phyloP scores from a whole-genome alignment of 1,140 invertebrate species.

The Venustaconcha ellipsiformis region DNA sequence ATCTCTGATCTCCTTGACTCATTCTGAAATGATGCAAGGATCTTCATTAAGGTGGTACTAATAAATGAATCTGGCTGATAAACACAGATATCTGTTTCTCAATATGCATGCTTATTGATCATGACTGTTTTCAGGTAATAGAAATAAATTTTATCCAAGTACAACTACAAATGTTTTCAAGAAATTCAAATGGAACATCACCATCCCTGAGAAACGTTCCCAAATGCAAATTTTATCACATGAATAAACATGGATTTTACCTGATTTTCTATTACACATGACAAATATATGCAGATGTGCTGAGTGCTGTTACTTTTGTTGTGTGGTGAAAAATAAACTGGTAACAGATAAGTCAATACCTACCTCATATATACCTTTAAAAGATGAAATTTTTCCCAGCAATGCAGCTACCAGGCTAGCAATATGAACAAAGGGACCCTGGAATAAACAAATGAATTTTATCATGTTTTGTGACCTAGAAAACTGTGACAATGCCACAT shows the following conservation, averaged over 20 bases:
- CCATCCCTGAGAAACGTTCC: too few species aligned
- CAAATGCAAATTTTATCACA: too few species aligned
- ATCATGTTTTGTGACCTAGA: too few species aligned
- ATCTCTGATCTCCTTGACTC: slow-evolving; percentile 94
- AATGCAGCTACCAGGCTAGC: slow-evolving; percentile 95
- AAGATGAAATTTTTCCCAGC: slow-evolving; percentile 91
- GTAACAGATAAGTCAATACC: slow-evolving; percentile 12
- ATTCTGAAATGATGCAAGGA: slow-evolving; percentile 73
- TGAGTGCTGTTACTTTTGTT: background rate
- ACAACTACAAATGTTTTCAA: too few species aligned
- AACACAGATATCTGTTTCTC: background rate
- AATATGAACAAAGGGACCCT: slow-evolving; percentile 90
- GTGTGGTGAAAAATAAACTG: background rate
- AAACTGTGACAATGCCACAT: too few species aligned
- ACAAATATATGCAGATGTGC: background rate
- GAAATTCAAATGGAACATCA: too few species aligned
- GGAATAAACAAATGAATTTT: slow-evolving; percentile 27
- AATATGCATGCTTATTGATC: too few species aligned
- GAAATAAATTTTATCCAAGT: too few species aligned
- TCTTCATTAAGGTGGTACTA: background rate
- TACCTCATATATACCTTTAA: slow-evolving; percentile 74
- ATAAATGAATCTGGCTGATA: background rate
- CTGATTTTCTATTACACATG: too few species aligned
- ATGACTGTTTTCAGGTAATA: too few species aligned
- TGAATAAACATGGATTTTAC: too few species aligned